Evolutionary conservation across 2,113 vertebrate species (phyloP).

Genomic region (Coptodon bakossiorum): DNA sequence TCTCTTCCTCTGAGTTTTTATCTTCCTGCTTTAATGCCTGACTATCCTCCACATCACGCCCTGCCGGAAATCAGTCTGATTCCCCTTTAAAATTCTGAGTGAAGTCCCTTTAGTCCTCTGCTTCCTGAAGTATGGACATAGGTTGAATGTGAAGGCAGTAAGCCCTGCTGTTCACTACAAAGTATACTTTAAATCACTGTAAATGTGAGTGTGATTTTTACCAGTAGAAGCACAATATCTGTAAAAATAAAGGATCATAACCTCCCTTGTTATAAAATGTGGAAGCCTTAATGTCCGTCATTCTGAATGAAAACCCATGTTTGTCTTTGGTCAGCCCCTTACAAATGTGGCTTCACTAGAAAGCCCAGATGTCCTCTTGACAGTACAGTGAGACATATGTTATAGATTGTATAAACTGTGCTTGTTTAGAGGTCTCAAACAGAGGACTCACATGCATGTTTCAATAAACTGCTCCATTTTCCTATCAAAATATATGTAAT

Average conservation of each 20-base stretch:
- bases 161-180: background rate
- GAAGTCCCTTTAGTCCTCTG: background rate
- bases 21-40: background rate
- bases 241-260: background rate
- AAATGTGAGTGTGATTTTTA: background rate
- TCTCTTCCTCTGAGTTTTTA: background rate
- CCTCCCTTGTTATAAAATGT: background rate
- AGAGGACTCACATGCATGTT: too few relatives aligned
- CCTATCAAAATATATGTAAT: too few relatives aligned
- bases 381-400: too few relatives aligned
- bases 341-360: too few relatives aligned
- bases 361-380: too few relatives aligned
- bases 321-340: too few relatives aligned
- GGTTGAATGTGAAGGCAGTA: background rate
- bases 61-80: background rate
- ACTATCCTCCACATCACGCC: background rate
- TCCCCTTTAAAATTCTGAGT: background rate
- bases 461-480: too few relatives aligned
- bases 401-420: too few relatives aligned
- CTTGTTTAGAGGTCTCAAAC: too few relatives aligned
- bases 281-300: background rate
- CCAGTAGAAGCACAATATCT: background rate
- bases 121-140: background rate
- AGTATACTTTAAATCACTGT: background rate
- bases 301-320: background rate